Conservation (phyloP, 2,888 invertebrate genomes). For the Epinotia bilunana region DNA sequence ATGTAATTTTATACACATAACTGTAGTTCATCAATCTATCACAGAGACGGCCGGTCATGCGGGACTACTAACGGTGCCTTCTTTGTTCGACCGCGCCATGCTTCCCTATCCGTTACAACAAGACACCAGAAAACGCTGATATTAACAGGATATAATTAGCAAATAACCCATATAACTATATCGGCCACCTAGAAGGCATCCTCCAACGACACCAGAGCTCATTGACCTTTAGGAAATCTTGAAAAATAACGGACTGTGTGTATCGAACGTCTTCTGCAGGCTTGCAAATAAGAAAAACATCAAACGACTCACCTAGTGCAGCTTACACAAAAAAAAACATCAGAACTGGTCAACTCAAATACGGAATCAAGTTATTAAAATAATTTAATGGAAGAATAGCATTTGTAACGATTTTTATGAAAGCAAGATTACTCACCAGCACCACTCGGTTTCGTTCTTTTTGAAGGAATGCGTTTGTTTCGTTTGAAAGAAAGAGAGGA, state of each 20-base stretch:
- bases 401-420: slow-evolving; percentile 47
- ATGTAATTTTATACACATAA: slow-evolving; percentile 59
- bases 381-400: slow-evolving; percentile 26
- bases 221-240: slow-evolving; percentile 77
- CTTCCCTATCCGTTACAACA: slow-evolving; percentile 24
- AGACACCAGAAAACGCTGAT: slow-evolving; percentile 8
- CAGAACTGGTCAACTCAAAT: slow-evolving; percentile 18
- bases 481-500: slow-evolving; percentile 57
- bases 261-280: slow-evolving; percentile 42
- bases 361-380: background rate
- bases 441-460: slow-evolving; percentile 67
- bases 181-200: slow-evolving; percentile 56
- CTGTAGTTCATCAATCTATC: slow-evolving; percentile 54
- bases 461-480: slow-evolving; percentile 63
- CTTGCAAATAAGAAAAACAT: slow-evolving; percentile 36
- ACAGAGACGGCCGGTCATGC: slow-evolving; percentile 41
- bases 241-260: slow-evolving; percentile 81
- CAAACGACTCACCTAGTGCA: slow-evolving; percentile 51
- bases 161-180: slow-evolving; percentile 58
- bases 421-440: slow-evolving; percentile 73
- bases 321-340: slow-evolving; percentile 43
- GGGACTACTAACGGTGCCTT: slow-evolving; percentile 43
- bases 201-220: slow-evolving; percentile 66
- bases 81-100: slow-evolving; percentile 44
- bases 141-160: slow-evolving; percentile 57